A percentile compares a stretch with the other conserved stretches of the same genome.
phyloP scores from a whole-genome alignment of 2,113 vertebrate genomes.

The Shinisaurus crocodilurus region DNA sequence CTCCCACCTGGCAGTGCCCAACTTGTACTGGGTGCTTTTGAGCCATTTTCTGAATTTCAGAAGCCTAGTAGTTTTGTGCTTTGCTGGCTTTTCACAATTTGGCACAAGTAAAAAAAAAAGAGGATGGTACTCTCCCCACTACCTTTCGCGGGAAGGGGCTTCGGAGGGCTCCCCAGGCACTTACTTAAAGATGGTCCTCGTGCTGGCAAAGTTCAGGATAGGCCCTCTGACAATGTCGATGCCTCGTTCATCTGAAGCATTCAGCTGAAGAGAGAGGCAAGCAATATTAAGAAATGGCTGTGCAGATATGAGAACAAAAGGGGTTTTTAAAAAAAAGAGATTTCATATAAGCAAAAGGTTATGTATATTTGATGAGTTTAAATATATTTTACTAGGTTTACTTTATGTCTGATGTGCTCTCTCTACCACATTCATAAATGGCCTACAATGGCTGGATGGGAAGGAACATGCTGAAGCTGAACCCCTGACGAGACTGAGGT shows the following conservation, averaged over 20 bases:
- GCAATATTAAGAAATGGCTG: neutral
- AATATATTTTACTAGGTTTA: too few species aligned
- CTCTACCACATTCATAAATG: too few species aligned
- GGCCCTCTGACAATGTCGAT: conserved; percentile 94
- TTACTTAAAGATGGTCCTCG: conserved; percentile 98
- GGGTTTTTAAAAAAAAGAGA: too few species aligned
- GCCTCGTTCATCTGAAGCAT: conserved; percentile 95
- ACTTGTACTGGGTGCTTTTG: neutral
- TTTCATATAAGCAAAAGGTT: too few species aligned
- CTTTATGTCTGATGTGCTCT: too few species aligned
- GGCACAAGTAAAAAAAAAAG: neutral
- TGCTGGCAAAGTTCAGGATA: conserved; percentile 95
- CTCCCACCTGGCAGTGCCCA: too few species aligned
- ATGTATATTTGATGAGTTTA: too few species aligned
- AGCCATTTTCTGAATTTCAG: neutral
- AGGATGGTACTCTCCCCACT: neutral
- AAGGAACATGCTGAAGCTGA: too few species aligned
- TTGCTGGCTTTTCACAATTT: neutral
- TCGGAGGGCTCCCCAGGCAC: conserved; percentile 32
- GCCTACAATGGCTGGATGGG: too few species aligned
- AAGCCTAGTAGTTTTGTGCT: neutral
- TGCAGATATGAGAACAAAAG: neutral
- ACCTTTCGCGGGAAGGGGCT: neutral
- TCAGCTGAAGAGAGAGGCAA: conserved; percentile 80
- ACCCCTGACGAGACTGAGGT: too few species aligned